A percentile compares a stretch with the other conserved stretches of the same genome.
Conservation (phyloP, 2,797 vertebrate genomes). For the Ptychobarbus kaznakovi region DNA sequence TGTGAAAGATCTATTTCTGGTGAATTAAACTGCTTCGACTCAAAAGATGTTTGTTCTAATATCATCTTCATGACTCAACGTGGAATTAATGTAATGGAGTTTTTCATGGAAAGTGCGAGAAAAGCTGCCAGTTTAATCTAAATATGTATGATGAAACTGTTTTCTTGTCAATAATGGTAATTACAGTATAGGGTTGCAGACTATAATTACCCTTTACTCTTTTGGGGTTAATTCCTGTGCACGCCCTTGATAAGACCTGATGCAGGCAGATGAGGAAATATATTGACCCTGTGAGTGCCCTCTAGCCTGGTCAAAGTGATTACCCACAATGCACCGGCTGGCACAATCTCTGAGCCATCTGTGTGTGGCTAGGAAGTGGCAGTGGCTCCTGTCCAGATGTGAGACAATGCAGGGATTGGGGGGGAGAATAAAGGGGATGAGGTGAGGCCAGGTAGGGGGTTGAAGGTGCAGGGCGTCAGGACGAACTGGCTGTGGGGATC, state of each 20-base stretch:
- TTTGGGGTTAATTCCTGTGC: slow-evolving; percentile 76
- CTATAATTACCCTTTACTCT: slow-evolving; percentile 61
- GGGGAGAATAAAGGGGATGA: slow-evolving; percentile 11
- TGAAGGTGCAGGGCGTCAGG: slow-evolving; percentile 46
- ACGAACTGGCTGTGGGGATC: slow-evolving; percentile 45
- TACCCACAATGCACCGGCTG: slow-evolving; percentile 66
- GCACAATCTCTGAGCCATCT: slow-evolving; percentile 69
- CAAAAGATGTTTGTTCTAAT: slow-evolving; percentile 33
- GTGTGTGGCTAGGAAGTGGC: slow-evolving; percentile 72
- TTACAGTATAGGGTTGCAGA: slow-evolving; percentile 8
- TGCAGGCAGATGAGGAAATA: slow-evolving; percentile 67
- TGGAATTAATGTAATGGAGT: slow-evolving; percentile 34
- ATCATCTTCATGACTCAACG: slow-evolving; percentile 43
- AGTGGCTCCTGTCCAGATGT: slow-evolving; percentile 88
- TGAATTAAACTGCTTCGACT: slow-evolving; percentile 41
- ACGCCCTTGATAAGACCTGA: slow-evolving; percentile 80
- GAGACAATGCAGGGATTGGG: slow-evolving; percentile 70
- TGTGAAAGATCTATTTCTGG: slow-evolving; percentile 39
- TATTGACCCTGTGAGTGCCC: slow-evolving; percentile 58
- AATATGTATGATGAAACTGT: slow-evolving; percentile 19
- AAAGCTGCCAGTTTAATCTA: neutral
- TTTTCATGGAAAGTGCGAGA: slow-evolving; percentile 14
- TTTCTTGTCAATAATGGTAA: slow-evolving; percentile 32
- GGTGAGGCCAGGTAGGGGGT: slow-evolving; percentile 3
- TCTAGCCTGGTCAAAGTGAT: slow-evolving; percentile 66